Evolutionary conservation across 2,888 invertebrate genomes (phyloP), one percentile per base, ranked within the genome.

Genomic region (Caradrina clavipalpis): DNA sequence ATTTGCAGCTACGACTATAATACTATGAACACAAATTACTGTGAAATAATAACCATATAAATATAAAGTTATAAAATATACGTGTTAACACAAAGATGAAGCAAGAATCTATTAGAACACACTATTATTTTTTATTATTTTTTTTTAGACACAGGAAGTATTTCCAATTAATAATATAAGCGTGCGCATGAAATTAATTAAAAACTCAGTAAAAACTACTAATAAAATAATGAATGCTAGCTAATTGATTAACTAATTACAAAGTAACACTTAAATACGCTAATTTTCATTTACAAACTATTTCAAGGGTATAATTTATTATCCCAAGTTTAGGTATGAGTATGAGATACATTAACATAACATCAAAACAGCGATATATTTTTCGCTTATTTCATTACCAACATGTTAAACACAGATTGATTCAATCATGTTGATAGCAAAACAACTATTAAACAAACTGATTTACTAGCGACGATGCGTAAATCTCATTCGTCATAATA

Each of bases 181-280:
- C 81, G 65, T 73, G 78, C 57, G 61, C 74, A 75, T 77, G 66
- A 80, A 67, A 70, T 69, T 77, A 70, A 74, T 77, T 71, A 70
- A 81, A 82, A 69, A 55, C 61, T 73, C 56, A 72, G 76, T 64
- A 69, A 82, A 80, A 70, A 71, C 63, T 76, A 73, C 56, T 31
- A 63, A 69, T 66, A 59, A 65, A 75, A 69, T 69, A 69, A 66
- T 80, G 22, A 70, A 57, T 58, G 50, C 57, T 55, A 70, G 58
- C 62, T 72, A 80, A 80, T 73, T 72, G 81, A 83, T 80, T 73
- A 69, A 71, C 73, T 67, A 76, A 72, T 69, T 58, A 58, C 81
- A 42, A 31, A 57, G 73, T 76, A 68, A 69, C 67, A 62, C 58
- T 62, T 68, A 69, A 73, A 65, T 67, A 65, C 15, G 71, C 67